Evolutionary conservation across 2,113 vertebrate genomes (phyloP).

Genomic region (Hippolais icterina): DNA sequence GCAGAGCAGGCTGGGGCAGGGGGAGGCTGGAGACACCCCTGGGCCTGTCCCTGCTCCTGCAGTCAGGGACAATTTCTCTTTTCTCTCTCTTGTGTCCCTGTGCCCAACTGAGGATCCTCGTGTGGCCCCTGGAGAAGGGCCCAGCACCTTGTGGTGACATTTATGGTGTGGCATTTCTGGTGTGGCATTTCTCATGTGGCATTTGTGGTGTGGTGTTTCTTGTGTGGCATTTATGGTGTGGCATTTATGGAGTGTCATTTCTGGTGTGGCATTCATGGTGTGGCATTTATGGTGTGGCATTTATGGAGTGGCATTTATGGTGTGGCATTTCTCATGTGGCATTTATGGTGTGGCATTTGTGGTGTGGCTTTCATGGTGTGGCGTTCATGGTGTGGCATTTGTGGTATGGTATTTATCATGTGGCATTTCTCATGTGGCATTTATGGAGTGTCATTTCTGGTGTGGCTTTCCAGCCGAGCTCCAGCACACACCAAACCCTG

Average conservation of each 20-base stretch:
- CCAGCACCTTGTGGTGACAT: not conserved
- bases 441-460: too few relatives aligned
- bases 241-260: too few relatives aligned
- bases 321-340: too few relatives aligned
- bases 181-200: too few relatives aligned
- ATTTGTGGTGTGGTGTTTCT: too few relatives aligned
- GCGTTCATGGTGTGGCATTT: not conserved
- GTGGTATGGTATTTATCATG: not conserved
- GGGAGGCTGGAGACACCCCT: not conserved
- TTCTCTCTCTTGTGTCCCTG: not conserved
- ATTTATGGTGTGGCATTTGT: too few relatives aligned
- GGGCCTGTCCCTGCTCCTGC: not conserved
- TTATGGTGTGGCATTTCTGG: not conserved
- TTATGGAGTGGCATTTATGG: too few relatives aligned
- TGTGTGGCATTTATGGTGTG: too few relatives aligned
- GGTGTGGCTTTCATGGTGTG: too few relatives aligned
- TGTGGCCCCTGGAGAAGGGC: not conserved
- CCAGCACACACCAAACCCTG: not conserved
- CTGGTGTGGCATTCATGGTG: too few relatives aligned
- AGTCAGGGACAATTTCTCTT: fast-evolving
- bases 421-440: too few relatives aligned
- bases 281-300: too few relatives aligned
- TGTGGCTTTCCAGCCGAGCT: not conserved
- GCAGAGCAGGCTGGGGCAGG: not conserved
- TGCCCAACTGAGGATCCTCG: fast-evolving